phyloP scores from a whole-genome alignment of 2,797 vertebrate genomes.

The Tenualosa thibaudeaui region DNA sequence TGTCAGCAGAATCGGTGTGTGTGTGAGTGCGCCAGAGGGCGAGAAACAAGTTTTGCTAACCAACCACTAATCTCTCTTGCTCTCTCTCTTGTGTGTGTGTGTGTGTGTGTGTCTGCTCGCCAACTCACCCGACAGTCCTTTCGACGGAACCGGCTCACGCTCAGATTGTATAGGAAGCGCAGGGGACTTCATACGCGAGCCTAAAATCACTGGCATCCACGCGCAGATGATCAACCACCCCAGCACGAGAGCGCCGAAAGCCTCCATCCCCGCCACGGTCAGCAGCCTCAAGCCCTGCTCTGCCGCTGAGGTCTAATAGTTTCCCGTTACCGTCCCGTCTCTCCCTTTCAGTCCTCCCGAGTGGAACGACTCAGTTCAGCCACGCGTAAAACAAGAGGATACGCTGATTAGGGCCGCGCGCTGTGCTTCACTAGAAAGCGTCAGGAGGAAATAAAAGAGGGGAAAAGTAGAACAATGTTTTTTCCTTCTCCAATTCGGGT shows the following conservation, averaged over 20 bases:
- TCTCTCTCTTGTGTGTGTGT: no score
- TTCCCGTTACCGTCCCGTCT: background rate
- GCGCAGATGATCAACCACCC: slow-evolving; percentile 71
- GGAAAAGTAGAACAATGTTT: background rate
- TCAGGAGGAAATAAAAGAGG: background rate
- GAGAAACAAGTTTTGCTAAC: no score
- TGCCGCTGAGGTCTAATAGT: background rate
- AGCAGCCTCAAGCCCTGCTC: background rate
- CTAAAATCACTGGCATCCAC: slow-evolving; percentile 64
- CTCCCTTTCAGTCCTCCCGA: background rate
- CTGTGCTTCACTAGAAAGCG: background rate
- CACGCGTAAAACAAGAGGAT: slow-evolving; percentile 1
- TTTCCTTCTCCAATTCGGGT: background rate
- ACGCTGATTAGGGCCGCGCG: background rate
- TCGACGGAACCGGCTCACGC: slow-evolving; percentile 82
- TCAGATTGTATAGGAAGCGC: slow-evolving; percentile 90
- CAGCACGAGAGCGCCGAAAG: slow-evolving; percentile 60
- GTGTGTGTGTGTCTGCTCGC: background rate
- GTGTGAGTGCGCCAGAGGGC: background rate
- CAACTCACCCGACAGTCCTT: slow-evolving; percentile 84
- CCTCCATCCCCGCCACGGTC: slow-evolving; percentile 64
- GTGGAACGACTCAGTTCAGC: background rate
- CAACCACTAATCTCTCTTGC: no score
- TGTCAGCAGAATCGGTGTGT: background rate
- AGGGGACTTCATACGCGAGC: slow-evolving; percentile 77